phyloP scores from a whole-genome alignment of 2,797 vertebrate species.

The Chelon auratus region DNA sequence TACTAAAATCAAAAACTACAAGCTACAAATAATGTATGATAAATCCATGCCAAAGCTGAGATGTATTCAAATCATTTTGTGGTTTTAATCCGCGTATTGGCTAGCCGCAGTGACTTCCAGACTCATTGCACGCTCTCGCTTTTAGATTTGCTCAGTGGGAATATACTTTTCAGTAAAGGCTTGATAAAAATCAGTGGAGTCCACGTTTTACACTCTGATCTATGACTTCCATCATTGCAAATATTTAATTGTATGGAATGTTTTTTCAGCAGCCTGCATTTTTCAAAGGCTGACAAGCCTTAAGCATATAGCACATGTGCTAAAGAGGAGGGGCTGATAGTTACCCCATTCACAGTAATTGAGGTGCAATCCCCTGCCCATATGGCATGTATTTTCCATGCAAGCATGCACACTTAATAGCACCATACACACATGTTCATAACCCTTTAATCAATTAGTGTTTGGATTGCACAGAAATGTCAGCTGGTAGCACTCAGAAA shows the following conservation, averaged over 20 bases:
- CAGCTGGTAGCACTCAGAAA: slow-evolving; percentile 72
- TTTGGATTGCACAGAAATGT: slow-evolving; percentile 75
- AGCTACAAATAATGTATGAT: background rate
- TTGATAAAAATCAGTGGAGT: slow-evolving; percentile 16
- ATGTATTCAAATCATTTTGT: background rate
- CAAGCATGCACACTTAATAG: slow-evolving; percentile 53
- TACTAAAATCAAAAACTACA: background rate
- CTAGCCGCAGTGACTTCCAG: slow-evolving; percentile 1
- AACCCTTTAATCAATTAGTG: slow-evolving; percentile 82
- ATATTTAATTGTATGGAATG: slow-evolving; percentile 32
- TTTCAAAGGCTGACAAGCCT: slow-evolving; percentile 32
- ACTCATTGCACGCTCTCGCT: background rate
- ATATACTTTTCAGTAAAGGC: background rate
- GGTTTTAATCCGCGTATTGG: background rate
- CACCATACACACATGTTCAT: slow-evolving; percentile 65
- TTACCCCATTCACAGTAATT: slow-evolving; percentile 67
- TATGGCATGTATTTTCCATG: slow-evolving; percentile 73
- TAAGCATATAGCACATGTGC: slow-evolving; percentile 15
- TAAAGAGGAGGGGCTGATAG: slow-evolving; percentile 42
- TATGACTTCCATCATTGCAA: slow-evolving; percentile 4
- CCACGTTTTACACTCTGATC: slow-evolving; percentile 5
- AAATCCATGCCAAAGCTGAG: background rate
- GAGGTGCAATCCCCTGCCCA: slow-evolving; percentile 73
- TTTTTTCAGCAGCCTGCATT: slow-evolving; percentile 23
- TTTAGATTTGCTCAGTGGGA: background rate